Conservation (phyloP, 92 coral and sea anemone species). For the Palythoa grandiflora region DNA sequence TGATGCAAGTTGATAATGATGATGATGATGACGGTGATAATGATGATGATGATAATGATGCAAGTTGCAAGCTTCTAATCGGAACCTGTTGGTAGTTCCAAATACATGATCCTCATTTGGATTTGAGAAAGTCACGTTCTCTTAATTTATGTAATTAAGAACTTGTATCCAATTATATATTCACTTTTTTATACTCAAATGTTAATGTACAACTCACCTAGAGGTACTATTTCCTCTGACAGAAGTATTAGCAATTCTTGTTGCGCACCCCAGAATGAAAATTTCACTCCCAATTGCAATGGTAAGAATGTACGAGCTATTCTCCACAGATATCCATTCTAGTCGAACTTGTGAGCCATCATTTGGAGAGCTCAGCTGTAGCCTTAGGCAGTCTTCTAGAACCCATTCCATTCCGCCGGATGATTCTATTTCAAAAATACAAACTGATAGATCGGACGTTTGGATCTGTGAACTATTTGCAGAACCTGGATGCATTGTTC, state of each 20-base stretch:
- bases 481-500: conserved; percentile 32
- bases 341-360: conserved; percentile 83
- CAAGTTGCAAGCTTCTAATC: too few relatives aligned
- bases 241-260: conserved; percentile 76
- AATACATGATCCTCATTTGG: not conserved
- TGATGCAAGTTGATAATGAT: too few relatives aligned
- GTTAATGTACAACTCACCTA: conserved; percentile 5
- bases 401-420: conserved; percentile 97
- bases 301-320: conserved; percentile 88
- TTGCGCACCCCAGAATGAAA: conserved; percentile 82
- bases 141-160: too few relatives aligned
- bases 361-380: conserved; percentile 70
- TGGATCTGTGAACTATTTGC: conserved; percentile 1
- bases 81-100: too few relatives aligned
- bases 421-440: conserved; percentile 96
- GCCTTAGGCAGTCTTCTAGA: conserved; percentile 81
- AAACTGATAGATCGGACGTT: conserved; percentile 74
- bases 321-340: conserved; percentile 95
- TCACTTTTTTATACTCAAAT: not conserved
- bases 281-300: conserved; percentile 87
- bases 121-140: not conserved
- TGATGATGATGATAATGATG: too few relatives aligned
- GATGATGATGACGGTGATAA: too few relatives aligned
- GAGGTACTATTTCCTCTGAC: conserved; percentile 71
- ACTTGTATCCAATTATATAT: too few relatives aligned